A percentile compares a stretch with the other conserved stretches of the same genome.
Evolutionary conservation across 2,113 vertebrate species (phyloP).

Genomic region (Eudyptes chrysolophus): DNA sequence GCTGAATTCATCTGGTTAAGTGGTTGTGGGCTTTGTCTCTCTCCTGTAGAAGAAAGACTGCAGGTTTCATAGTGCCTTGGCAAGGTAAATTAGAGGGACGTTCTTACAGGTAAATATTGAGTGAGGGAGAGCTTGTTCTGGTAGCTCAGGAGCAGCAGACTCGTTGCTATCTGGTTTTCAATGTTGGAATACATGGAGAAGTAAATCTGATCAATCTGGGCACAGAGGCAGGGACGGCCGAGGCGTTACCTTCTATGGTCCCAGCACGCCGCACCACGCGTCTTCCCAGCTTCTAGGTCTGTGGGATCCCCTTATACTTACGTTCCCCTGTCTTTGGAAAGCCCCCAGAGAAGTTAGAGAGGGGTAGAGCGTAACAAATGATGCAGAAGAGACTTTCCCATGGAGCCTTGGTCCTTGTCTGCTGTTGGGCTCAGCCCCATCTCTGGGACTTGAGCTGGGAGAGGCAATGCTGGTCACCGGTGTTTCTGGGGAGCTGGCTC

Average conservation of each 20-base stretch:
- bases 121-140: background rate
- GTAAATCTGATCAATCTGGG: background rate
- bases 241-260: background rate
- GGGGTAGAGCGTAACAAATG: rapidly evolving
- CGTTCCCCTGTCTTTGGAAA: background rate
- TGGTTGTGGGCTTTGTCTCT: background rate
- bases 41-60: background rate
- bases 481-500: background rate
- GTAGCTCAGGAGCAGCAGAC: background rate
- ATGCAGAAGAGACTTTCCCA: rapidly evolving
- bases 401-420: background rate
- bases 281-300: background rate
- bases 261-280: rapidly evolving
- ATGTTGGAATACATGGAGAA: rapidly evolving
- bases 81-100: background rate
- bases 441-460: background rate
- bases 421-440: background rate
- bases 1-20: background rate
- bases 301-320: background rate
- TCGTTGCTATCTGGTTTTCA: background rate
- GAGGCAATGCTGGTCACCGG: background rate
- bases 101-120: background rate
- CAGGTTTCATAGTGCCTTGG: background rate
- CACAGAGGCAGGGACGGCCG: background rate
- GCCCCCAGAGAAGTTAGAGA: background rate